Evolutionary conservation across 2,113 vertebrate species (phyloP), one percentile per base, ranked within the genome.

Genomic region (Sisor rabdophorus): DNA sequence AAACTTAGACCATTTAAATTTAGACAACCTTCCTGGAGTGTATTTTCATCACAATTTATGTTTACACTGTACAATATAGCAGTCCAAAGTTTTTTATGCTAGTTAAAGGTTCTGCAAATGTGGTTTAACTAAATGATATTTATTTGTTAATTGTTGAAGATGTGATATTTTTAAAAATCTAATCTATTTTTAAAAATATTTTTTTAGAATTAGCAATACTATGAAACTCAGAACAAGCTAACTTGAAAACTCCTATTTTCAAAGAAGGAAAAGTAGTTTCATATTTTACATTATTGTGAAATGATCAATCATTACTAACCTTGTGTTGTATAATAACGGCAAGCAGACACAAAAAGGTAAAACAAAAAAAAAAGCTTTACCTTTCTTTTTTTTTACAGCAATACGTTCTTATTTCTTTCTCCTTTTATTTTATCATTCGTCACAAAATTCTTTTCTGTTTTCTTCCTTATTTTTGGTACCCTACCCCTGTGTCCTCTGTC

Each of bases 401-500:
- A 47, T 28, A 50, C 5, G n/a, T 22, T 82, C 64, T 80, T 77
- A 20, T 75, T 59, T 47, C 72, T 50, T 63, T 54, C 56, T 63
- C 76, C 61, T 26, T 44, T 48, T 81, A 79, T 71, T 75, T 78
- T 60, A 73, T 44, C 77, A 64, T 77, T 79, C 79, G 80, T 67
- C 50, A 70, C 56, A 61, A 40, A 52, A 65, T 78, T 69, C 40
- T 72, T 61, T 65, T 58, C 47, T 64, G 71, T 77, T 78, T 59
- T 75, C 64, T 61, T 84, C 70, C 48, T 76, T 28, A 64, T 69
- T 63, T 82, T 74, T 79, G 11, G 60, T 54, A 63, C 65, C 79
- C 71, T 83, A 53, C 80, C 84, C 86, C 79, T 81, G 74, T 71
- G 81, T 84, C 73, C 71, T 82, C 78, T 80, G 71, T 80, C 60